phyloP scores from a whole-genome alignment of 2,888 invertebrate genomes.

The Platycheirus albimanus region DNA sequence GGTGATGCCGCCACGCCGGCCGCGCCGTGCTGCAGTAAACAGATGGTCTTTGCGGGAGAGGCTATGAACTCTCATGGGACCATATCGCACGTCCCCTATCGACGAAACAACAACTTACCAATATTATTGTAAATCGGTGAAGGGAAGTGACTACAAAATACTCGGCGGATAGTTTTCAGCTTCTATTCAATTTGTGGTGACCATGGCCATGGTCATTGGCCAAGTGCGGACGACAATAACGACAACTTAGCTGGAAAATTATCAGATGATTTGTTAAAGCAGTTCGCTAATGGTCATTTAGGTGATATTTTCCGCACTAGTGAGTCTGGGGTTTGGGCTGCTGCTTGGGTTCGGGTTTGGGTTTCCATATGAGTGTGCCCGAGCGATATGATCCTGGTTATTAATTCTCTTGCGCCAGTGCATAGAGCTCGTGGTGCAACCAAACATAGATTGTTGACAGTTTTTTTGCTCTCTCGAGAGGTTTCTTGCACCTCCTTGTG shows the following conservation, averaged over 20 bases:
- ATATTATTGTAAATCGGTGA: slow-evolving; percentile 4
- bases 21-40: slow-evolving; percentile 20
- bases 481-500: neutral
- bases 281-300: slow-evolving; percentile 79
- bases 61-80: slow-evolving; percentile 61
- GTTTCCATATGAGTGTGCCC: slow-evolving; percentile 42
- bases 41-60: slow-evolving; percentile 51
- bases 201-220: slow-evolving; percentile 39
- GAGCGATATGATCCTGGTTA: slow-evolving; percentile 69
- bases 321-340: no score
- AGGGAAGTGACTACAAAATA: slow-evolving; percentile 10
- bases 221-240: slow-evolving; percentile 40
- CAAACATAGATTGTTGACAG: slow-evolving; percentile 42
- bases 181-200: slow-evolving; percentile 17
- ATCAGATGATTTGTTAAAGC: slow-evolving; percentile 74
- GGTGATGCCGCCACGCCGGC: neutral
- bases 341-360: no score
- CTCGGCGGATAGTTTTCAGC: slow-evolving; percentile 8
- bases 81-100: slow-evolving; percentile 66
- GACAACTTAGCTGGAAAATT: slow-evolving; percentile 63
- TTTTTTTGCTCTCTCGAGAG: slow-evolving; percentile 20
- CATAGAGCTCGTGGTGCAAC: neutral
- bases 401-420: slow-evolving; percentile 61
- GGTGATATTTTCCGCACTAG: slow-evolving; percentile 77
- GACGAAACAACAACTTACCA: slow-evolving; percentile 3